A percentile compares a stretch with the other conserved stretches of the same genome.
These are phyloP conservation scores for Julus scandinavius DNA, from an alignment of 2,888 invertebrate species.

Conservation along the genomic window DNA sequence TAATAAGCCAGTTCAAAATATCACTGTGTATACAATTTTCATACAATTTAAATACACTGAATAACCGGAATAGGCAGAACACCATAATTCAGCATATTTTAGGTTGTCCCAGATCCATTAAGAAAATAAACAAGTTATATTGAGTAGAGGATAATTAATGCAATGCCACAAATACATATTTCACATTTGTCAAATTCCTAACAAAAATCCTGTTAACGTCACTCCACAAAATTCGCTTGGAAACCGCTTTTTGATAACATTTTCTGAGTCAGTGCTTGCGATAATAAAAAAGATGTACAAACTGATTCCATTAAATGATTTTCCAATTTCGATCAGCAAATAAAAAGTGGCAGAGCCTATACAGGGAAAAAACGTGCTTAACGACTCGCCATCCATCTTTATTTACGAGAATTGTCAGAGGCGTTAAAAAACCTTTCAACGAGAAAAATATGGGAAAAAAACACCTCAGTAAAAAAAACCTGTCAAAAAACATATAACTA, in stretches of 20 bases:
- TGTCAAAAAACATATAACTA: not conserved
- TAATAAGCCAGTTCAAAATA: too few species aligned
- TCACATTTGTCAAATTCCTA: too few species aligned
- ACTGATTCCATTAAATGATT: slow-evolving; percentile 26
- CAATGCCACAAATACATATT: too few species aligned
- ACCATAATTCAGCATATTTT: too few species aligned
- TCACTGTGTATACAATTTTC: too few species aligned
- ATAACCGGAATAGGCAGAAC: too few species aligned
- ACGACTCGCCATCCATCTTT: slow-evolving; percentile 26
- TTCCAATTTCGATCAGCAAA: slow-evolving; percentile 33
- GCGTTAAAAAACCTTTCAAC: slow-evolving; percentile 11
- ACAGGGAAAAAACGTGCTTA: slow-evolving; percentile 1
- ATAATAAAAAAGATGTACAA: slow-evolving; percentile 11
- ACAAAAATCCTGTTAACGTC: too few species aligned
- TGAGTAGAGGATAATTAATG: too few species aligned
- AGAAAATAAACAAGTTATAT: too few species aligned
- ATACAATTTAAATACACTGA: too few species aligned
- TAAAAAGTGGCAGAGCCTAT: slow-evolving; percentile 17
- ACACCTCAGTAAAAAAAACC: not conserved
- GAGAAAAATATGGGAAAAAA: not conserved
- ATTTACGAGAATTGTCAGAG: not conserved
- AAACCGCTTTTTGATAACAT: not conserved
- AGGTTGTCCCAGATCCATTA: too few species aligned
- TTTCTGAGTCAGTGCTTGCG: not conserved
- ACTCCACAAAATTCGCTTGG: not conserved